A percentile compares a stretch with the other conserved stretches of the same genome.
Conservation (phyloP, 2,888 invertebrate genomes). For the Drosophila tanythrix region DNA sequence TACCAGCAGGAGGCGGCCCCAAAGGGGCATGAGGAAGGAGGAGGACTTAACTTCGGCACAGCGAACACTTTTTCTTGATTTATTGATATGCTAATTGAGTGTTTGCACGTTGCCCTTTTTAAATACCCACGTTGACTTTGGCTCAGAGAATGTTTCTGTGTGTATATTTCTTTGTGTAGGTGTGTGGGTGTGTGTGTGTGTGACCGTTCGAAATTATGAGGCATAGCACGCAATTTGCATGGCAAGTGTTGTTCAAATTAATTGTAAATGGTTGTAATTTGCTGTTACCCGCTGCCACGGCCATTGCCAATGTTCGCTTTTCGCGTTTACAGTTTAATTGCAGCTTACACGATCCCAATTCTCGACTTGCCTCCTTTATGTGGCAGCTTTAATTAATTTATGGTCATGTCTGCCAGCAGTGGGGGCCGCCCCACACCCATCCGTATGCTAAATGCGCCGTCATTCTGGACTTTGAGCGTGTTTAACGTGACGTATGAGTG, state of each 20-base stretch:
- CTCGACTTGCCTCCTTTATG: conserved; percentile 39
- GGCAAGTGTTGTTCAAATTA: conserved; percentile 76
- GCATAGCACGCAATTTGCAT: conserved; percentile 78
- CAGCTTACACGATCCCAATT: conserved; percentile 61
- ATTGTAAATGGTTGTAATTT: conserved; percentile 80
- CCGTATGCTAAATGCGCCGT: conserved; percentile 57
- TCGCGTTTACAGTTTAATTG: conserved; percentile 78
- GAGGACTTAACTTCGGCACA: conserved; percentile 4
- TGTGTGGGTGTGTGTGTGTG: conserved; percentile 9
- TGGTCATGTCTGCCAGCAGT: conserved; percentile 62
- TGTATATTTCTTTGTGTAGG: conserved; percentile 15
- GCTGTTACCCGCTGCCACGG: conserved; percentile 43
- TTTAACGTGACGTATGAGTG: conserved; percentile 78
- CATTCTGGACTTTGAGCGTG: conserved; percentile 72
- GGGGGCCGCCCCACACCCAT: conserved; percentile 5
- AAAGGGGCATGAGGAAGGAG: background rate
- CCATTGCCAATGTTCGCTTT: conserved; percentile 47
- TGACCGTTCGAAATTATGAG: conserved; percentile 68
- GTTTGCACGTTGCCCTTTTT: conserved; percentile 72
- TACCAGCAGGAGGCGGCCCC: conserved; percentile 31
- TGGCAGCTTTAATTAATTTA: conserved; percentile 71
- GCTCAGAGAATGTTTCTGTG: conserved; percentile 4
- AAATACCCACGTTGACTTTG: conserved; percentile 47
- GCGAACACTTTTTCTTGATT: conserved; percentile 75
- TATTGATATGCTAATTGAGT: conserved; percentile 81